Conservation (phyloP, 2,888 invertebrate species). For the Phoronis australis region DNA sequence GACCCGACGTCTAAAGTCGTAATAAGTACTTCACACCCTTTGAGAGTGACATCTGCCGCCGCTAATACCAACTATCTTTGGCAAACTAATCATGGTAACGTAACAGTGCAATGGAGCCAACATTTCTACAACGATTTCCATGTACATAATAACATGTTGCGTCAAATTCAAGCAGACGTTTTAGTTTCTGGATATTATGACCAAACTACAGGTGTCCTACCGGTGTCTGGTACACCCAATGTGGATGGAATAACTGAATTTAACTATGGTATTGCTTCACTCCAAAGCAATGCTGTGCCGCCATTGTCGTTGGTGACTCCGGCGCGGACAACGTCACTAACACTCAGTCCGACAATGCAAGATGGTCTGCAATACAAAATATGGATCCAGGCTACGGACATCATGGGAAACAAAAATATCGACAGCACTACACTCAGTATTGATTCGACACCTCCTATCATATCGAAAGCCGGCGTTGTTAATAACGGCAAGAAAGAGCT, state of each 20-base stretch:
- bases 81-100: conserved; percentile 9
- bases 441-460: conserved; percentile 17
- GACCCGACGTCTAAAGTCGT: conserved; percentile 17
- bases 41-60: conserved; percentile 20
- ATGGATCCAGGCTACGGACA: conserved; percentile 20
- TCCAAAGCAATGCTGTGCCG: too few relatives aligned
- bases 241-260: conserved; percentile 16
- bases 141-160: conserved; percentile 14
- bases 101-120: conserved; percentile 16
- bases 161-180: conserved; percentile 12
- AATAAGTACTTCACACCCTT: conserved; percentile 7
- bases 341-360: neutral
- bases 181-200: conserved; percentile 18
- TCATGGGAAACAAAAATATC: conserved; percentile 10
- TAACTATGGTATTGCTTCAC: too few relatives aligned
- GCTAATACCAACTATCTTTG: too few relatives aligned
- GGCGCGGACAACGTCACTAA: too few relatives aligned
- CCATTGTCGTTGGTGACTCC: too few relatives aligned
- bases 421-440: conserved; percentile 13
- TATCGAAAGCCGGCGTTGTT: too few relatives aligned
- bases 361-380: conserved; percentile 15
- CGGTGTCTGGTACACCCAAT: conserved; percentile 19
- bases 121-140: conserved; percentile 19
- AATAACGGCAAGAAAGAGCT: too few relatives aligned
- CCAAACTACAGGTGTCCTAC: conserved; percentile 15